Evolutionary conservation across 2,797 vertebrate species (phyloP).

Genomic region (Oreortyx pictus): DNA sequence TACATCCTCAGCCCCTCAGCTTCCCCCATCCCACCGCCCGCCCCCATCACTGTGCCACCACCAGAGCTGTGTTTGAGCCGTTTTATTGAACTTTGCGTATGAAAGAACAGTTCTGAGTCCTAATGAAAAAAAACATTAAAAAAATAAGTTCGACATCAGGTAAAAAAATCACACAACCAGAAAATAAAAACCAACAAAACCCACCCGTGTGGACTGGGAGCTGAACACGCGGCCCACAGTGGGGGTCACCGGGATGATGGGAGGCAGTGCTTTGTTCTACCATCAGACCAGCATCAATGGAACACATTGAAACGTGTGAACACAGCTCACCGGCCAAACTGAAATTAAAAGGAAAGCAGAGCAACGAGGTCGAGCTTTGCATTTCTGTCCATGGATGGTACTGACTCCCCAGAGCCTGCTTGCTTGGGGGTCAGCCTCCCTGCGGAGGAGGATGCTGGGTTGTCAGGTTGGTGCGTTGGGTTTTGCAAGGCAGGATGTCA

Average conservation of each 20-base stretch:
- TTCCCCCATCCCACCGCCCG: fast-evolving
- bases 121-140: slow-evolving; percentile 50
- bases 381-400: background rate
- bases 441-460: background rate
- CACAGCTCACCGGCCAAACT: slow-evolving; percentile 46
- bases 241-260: slow-evolving; percentile 40
- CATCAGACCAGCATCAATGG: slow-evolving; percentile 37
- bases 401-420: background rate
- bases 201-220: slow-evolving; percentile 21
- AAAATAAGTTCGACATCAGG: slow-evolving; percentile 65
- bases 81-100: slow-evolving; percentile 78
- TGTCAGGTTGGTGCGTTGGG: slow-evolving; percentile 1
- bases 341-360: slow-evolving; percentile 2
- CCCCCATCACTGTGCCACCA: too few relatives aligned
- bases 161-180: slow-evolving; percentile 49
- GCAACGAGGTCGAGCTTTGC: background rate
- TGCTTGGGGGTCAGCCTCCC: background rate
- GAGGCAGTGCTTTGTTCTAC: slow-evolving; percentile 52
- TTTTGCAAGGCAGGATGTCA: background rate
- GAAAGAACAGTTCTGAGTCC: slow-evolving; percentile 71
- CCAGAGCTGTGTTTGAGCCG: background rate
- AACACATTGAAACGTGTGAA: slow-evolving; percentile 27
- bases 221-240: slow-evolving; percentile 46
- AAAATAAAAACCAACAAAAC: background rate
- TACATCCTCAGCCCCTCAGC: background rate